A percentile compares a stretch with the other conserved stretches of the same genome.
Evolutionary conservation across 2,888 invertebrate species (phyloP).

Genomic region (Chelonus formosanus): DNA sequence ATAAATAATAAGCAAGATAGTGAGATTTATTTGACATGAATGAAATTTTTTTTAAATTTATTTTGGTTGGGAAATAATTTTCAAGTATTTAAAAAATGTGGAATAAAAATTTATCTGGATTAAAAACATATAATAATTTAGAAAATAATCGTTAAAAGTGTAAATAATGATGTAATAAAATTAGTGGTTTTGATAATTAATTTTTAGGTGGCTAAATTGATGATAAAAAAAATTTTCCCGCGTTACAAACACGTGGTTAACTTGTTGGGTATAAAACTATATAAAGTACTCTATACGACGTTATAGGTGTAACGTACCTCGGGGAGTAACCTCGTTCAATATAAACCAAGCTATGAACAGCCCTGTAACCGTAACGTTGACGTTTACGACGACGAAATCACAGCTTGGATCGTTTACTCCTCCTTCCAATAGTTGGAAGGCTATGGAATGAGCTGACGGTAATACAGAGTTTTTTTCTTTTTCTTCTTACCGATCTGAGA

Average conservation of each 20-base stretch:
- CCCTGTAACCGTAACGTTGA: conserved; percentile 66
- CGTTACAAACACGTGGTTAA: conserved; percentile 36
- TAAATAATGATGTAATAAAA: neutral
- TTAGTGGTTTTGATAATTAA: neutral
- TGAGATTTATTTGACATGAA: too few relatives aligned
- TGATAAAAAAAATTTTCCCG: conserved; percentile 29
- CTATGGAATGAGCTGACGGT: conserved; percentile 51
- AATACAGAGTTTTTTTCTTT: conserved; percentile 51
- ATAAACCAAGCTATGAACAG: conserved; percentile 64
- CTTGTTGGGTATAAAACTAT: conserved; percentile 23
- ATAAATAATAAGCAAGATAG: too few relatives aligned
- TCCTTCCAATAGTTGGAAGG: conserved; percentile 41
- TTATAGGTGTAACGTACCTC: conserved; percentile 64
- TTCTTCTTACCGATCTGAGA: conserved; percentile 24
- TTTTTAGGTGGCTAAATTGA: neutral
- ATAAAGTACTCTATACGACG: conserved; percentile 39
- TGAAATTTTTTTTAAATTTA: conserved; percentile 39
- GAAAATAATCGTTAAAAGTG: neutral
- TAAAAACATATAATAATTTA: neutral
- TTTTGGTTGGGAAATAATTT: conserved; percentile 37
- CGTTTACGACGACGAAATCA: conserved; percentile 66
- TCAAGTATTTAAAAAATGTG: neutral
- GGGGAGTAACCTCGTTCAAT: conserved; percentile 65
- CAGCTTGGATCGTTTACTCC: conserved; percentile 64
- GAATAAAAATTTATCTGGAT: too few relatives aligned